A percentile compares a stretch with the other conserved stretches of the same genome.
Evolutionary conservation across 2,797 vertebrate species (phyloP).

Genomic region (Botia almorhae): DNA sequence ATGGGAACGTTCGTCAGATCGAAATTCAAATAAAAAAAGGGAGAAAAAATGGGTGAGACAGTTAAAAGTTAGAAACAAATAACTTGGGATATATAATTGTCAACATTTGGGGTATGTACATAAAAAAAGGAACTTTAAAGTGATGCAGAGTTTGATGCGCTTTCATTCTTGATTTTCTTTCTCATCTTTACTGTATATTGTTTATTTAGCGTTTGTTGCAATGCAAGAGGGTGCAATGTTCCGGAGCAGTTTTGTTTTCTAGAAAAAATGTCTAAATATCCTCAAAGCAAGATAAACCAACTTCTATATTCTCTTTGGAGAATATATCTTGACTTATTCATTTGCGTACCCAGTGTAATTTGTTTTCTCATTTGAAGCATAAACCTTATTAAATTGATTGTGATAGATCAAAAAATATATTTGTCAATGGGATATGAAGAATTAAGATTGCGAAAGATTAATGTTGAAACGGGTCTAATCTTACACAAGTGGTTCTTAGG

Average conservation of each 20-base stretch:
- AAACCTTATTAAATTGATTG: too few relatives aligned
- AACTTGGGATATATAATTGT: conserved; percentile 25
- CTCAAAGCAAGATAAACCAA: not conserved
- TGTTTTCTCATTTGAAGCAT: too few relatives aligned
- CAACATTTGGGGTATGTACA: not conserved
- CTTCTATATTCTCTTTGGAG: not conserved
- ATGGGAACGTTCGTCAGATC: conserved; percentile 52
- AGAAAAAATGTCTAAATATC: not conserved
- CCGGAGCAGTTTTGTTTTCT: not conserved
- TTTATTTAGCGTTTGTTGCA: not conserved
- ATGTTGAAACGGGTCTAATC: too few relatives aligned
- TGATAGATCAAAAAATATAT: too few relatives aligned
- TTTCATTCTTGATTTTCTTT: conserved; percentile 17
- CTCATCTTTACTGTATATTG: not conserved
- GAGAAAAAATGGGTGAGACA: conserved; percentile 41
- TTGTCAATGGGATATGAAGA: too few relatives aligned
- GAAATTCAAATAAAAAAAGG: conserved; percentile 33
- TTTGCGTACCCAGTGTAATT: not conserved
- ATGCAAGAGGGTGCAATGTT: not conserved
- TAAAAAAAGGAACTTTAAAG: conserved; percentile 45
- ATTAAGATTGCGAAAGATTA: too few relatives aligned
- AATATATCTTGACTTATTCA: not conserved
- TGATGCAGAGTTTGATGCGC: conserved; percentile 26
- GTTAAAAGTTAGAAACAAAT: not conserved
- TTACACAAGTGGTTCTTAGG: too few relatives aligned